Evolutionary conservation across 2,113 vertebrate genomes (phyloP).

Genomic region (Vulpes vulpes): DNA sequence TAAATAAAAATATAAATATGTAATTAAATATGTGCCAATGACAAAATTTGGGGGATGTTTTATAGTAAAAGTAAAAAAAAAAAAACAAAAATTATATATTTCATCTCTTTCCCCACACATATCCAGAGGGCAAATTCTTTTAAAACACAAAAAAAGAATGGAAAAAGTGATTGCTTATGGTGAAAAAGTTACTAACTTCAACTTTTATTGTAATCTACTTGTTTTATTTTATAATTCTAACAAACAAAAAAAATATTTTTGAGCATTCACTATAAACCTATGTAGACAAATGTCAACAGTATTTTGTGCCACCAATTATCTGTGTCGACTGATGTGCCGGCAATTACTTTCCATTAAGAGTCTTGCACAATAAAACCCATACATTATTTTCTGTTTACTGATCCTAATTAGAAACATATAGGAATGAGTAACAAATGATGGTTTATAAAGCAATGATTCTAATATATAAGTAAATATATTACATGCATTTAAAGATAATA

Average conservation of each 20-base stretch:
- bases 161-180: not conserved
- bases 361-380: not conserved
- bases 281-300: not conserved
- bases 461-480: not conserved
- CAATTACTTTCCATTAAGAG: not conserved
- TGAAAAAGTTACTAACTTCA: not conserved
- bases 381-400: constrained; percentile 32
- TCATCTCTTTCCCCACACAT: not conserved
- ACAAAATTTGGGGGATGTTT: not conserved
- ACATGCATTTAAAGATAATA: constrained; percentile 53
- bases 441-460: not conserved
- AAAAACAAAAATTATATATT: not conserved
- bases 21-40: not conserved
- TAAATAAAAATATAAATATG: not conserved
- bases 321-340: not conserved
- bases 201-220: not conserved
- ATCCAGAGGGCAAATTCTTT: not conserved
- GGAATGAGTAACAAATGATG: not conserved
- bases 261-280: not conserved
- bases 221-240: constrained; percentile 42
- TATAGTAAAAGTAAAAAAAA: not conserved
- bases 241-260: not conserved
- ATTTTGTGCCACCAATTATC: not conserved
- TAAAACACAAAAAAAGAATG: not conserved
- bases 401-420: constrained; percentile 14